Evolutionary conservation across 2,113 vertebrate species (phyloP), one percentile per base, ranked within the genome.

Genomic region (Nibea albiflora): DNA sequence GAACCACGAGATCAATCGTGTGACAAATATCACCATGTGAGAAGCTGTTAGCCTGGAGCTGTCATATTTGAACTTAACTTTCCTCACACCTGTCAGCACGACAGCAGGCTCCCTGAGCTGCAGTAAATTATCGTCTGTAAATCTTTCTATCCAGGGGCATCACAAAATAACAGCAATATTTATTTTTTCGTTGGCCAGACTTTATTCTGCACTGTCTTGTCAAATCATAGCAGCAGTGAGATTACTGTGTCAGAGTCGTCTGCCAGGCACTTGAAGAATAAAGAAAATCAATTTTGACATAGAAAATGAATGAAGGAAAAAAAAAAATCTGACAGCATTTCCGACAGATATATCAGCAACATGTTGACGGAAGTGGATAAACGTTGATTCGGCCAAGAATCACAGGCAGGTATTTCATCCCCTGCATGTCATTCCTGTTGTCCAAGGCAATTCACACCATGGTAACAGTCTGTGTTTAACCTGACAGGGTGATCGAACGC

Each of bases 401-500:
- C 84, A 62, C 58, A 53, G 35, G 49, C 82, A 81, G 67, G 77
- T 85, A 80, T 87, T 76, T 87, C 76, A 72, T 75, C 15, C 12
- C 69, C 75, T 60, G 76, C 73, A 62, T 70, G 78, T 88, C 84
- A 76, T 61, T 67, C 50, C 50, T 77, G 68, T 78, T 84, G 85
- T 83, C 76, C 78, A 4, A 64, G 24, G 28, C 53, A 67, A 86
- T 84, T 88, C 76, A 11, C 73, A 86, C 47, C 42, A 71, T 39
- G 63, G 67, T 66, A 82, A 65, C 72, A 71, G 77, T 62, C 82
- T 56, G 80, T 91, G 82, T 91, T 92, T 88, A 92, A 92, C 84
- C 80, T 87, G 78, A 15, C 52, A 52, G 20, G 60, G 53, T 61
- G 86, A 93, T 92, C 78, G 82, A 94, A 90, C 19, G 15, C 84